Evolutionary conservation across 2,113 vertebrate genomes (phyloP).

Genomic region (Pachycephala philippinensis): DNA sequence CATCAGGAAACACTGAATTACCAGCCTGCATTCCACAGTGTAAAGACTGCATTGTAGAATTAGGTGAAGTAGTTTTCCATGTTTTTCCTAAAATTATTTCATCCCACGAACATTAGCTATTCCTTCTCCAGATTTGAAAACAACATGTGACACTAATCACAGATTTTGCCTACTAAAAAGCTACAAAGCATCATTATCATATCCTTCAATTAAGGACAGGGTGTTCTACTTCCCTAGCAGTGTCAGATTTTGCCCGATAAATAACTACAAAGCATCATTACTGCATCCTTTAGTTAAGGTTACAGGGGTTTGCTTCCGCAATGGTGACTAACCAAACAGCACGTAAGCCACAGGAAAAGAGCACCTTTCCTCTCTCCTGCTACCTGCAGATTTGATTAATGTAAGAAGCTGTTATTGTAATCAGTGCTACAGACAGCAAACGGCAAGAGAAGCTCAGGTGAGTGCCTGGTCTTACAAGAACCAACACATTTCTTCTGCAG

Average conservation of each 20-base stretch:
- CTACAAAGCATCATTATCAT: background rate
- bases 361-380: background rate
- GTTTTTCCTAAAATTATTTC: background rate
- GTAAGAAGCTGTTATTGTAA: background rate
- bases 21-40: background rate
- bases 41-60: background rate
- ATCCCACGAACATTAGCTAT: background rate
- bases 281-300: background rate
- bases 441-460: background rate
- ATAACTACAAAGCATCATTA: background rate
- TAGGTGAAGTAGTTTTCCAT: background rate
- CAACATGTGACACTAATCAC: background rate
- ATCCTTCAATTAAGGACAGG: slow-evolving; percentile 21
- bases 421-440: background rate
- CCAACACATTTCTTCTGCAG: background rate
- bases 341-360: background rate
- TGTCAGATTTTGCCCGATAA: background rate
- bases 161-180: background rate
- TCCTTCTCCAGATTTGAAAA: background rate
- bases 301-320: background rate
- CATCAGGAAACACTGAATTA: background rate
- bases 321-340: background rate
- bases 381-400: background rate
- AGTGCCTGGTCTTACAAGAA: background rate
- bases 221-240: slow-evolving; percentile 4